Evolutionary conservation across 2,888 invertebrate genomes (phyloP).

Genomic region (Sinhomidia bicolor): DNA sequence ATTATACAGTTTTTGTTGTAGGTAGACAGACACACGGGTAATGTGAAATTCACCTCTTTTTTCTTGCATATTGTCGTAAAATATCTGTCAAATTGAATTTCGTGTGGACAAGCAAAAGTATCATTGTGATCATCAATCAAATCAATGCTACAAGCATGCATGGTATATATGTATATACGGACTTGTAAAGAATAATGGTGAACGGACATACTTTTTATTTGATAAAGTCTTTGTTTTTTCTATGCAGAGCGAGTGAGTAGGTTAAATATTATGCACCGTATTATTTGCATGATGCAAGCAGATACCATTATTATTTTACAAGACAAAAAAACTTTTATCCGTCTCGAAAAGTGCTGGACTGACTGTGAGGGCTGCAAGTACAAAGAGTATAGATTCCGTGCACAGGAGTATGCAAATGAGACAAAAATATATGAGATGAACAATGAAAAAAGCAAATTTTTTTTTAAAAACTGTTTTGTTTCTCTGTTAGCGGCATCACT

Average conservation of each 20-base stretch:
- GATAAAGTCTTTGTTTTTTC: no score
- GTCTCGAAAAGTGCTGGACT: no score
- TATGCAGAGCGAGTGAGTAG: background rate
- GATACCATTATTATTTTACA: no score
- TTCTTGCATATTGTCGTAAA: background rate
- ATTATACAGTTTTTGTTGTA: background rate
- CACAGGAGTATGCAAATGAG: constrained; percentile 14
- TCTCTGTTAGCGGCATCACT: no score
- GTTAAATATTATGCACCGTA: no score
- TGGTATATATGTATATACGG: background rate
- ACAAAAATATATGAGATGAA: background rate
- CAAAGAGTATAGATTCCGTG: background rate
- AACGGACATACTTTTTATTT: background rate
- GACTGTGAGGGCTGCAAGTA: background rate
- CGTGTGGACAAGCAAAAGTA: constrained; percentile 14
- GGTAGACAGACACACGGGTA: no score
- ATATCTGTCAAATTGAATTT: constrained; percentile 33
- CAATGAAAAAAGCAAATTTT: constrained; percentile 6
- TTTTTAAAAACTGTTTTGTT: background rate
- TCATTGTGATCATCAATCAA: constrained; percentile 57
- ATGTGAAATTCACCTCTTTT: background rate
- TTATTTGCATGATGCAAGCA: no score
- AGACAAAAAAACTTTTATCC: background rate
- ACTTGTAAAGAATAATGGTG: background rate
- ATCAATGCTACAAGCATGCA: background rate